These are phyloP conservation scores for Hyles euphorbiae DNA, from an alignment of 1,140 invertebrate species.

Conservation along the genomic window DNA sequence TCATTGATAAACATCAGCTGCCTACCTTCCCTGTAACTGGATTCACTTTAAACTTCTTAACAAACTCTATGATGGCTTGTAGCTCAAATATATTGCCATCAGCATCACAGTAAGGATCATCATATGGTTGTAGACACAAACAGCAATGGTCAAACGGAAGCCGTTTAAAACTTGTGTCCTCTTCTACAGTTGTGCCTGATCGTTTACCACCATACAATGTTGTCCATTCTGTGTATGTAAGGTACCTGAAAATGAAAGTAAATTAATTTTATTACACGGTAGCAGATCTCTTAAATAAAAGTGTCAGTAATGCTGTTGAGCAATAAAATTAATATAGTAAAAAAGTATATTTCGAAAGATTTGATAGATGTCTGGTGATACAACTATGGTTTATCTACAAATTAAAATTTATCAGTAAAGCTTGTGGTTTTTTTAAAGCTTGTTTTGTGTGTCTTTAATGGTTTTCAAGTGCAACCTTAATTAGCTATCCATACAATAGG, in stretches of 20 bases:
- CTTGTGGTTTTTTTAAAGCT: no score
- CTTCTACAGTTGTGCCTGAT: slow-evolving; percentile 79
- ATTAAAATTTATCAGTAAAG: no score
- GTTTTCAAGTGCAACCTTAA: no score
- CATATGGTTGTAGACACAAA: slow-evolving; percentile 93
- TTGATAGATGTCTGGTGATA: no score
- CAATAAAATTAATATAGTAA: no score
- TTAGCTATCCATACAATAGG: no score
- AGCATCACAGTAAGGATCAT: slow-evolving; percentile 92
- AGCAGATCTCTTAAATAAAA: no score
- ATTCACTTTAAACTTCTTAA: slow-evolving; percentile 96
- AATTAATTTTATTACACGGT: neutral
- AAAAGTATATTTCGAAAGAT: no score
- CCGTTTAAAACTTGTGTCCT: slow-evolving; percentile 90
- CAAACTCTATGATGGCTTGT: slow-evolving; percentile 90
- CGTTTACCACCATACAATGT: slow-evolving; percentile 96
- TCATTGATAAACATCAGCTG: neutral
- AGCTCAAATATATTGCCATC: slow-evolving; percentile 94
- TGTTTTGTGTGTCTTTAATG: no score
- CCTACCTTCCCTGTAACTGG: slow-evolving; percentile 93
- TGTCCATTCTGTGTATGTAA: slow-evolving; percentile 97
- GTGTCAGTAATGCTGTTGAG: no score
- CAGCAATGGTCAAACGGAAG: slow-evolving; percentile 96
- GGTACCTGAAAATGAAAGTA: slow-evolving; percentile 81
- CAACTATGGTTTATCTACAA: no score